A percentile compares a stretch with the other conserved stretches of the same genome.
These are phyloP conservation scores for Leucoraja erinaceus DNA, from an alignment of 2,113 vertebrate species.

Conservation along the genomic window DNA sequence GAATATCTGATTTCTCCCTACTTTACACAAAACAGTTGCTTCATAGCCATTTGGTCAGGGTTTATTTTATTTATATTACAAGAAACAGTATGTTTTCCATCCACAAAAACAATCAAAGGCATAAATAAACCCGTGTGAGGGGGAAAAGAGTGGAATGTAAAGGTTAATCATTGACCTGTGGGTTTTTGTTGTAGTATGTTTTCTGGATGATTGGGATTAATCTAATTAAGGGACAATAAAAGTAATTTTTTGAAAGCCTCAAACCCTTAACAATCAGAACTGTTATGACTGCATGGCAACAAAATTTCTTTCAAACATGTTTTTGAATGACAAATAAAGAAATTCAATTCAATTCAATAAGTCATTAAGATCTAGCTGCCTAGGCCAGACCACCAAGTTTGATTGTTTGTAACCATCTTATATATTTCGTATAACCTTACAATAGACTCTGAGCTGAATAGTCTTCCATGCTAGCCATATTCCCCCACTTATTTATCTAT, in stretches of 20 bases:
- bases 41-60: not conserved
- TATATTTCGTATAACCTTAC: no score
- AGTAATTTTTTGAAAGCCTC: not conserved
- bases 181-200: no score
- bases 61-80: no score
- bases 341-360: not conserved
- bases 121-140: not conserved
- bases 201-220: not conserved
- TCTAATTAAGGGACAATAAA: not conserved
- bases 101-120: not conserved
- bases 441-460: no score
- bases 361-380: not conserved
- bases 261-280: not conserved
- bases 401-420: no score
- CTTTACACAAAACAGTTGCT: not conserved
- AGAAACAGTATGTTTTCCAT: no score
- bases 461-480: no score
- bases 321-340: no score
- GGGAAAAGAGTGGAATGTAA: not conserved
- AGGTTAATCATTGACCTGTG: not conserved
- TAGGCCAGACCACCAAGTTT: not conserved
- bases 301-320: no score
- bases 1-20: not conserved
- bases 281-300: no score
- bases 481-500: no score